Evolutionary conservation across 2,888 invertebrate species (phyloP).

Genomic region (Drosophila silvestris): DNA sequence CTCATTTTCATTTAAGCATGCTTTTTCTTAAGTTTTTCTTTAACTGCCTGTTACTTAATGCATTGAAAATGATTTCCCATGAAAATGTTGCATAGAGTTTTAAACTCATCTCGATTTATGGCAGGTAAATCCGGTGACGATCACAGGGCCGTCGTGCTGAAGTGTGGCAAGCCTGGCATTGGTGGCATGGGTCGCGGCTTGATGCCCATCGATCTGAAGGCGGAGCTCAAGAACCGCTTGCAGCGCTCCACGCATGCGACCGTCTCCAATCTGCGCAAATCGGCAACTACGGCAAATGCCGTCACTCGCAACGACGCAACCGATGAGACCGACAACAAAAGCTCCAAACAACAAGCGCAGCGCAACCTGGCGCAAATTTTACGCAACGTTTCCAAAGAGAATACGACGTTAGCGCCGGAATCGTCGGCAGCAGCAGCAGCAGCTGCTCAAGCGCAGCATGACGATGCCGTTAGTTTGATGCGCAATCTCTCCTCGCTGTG

Average conservation of each 20-base stretch:
- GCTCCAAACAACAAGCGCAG: conserved; percentile 44
- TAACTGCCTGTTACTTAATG: conserved; percentile 1
- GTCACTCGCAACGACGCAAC: conserved; percentile 57
- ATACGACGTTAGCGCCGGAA: conserved; percentile 44
- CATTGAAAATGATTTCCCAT: neutral
- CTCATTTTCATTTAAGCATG: neutral
- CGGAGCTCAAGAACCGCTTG: conserved; percentile 84
- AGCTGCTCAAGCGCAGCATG: conserved; percentile 65
- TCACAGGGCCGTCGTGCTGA: conserved; percentile 81
- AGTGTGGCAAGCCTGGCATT: conserved; percentile 76
- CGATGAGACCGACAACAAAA: conserved; percentile 64
- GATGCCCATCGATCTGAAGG: conserved; percentile 84
- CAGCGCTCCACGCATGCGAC: conserved; percentile 84
- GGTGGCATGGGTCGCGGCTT: conserved; percentile 80
- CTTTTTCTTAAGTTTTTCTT: conserved; percentile 11
- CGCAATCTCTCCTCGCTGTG: conserved; percentile 83
- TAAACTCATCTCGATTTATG: neutral
- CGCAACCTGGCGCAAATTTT: conserved; percentile 82
- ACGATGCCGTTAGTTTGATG: conserved; percentile 83
- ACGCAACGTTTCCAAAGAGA: conserved; percentile 82
- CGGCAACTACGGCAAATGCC: conserved; percentile 79
- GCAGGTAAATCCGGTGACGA: conserved; percentile 64
- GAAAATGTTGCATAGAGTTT: neutral
- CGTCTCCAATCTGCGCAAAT: conserved; percentile 83
- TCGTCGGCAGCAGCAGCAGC: neutral